phyloP scores from a whole-genome alignment of 2,797 vertebrate species.

The Jordanella pulchra region DNA sequence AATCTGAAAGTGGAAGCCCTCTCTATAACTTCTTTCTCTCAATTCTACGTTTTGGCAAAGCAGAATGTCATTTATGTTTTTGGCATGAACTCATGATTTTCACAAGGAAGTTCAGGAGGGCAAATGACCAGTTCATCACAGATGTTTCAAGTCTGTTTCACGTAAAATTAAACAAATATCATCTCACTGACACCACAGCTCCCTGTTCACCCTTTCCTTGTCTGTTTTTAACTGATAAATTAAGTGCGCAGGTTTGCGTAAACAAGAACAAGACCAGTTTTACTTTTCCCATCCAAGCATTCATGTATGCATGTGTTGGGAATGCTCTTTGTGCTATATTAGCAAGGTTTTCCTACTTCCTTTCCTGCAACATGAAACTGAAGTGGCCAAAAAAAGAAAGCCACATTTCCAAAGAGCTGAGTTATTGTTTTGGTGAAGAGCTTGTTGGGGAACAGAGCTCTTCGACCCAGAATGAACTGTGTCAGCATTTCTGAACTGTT shows the following conservation, averaged over 20 bases:
- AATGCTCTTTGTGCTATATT: background rate
- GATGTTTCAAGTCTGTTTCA: slow-evolving; percentile 36
- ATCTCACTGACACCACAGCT: slow-evolving; percentile 7
- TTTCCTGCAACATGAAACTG: background rate
- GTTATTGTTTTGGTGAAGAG: slow-evolving; percentile 15
- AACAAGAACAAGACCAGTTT: background rate
- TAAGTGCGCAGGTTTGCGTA: slow-evolving; percentile 2
- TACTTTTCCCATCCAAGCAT: background rate
- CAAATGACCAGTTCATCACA: slow-evolving; percentile 31
- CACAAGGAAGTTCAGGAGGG: slow-evolving; percentile 32
- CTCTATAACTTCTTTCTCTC: slow-evolving; percentile 21
- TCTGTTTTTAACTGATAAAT: slow-evolving; percentile 12
- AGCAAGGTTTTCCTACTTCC: background rate
- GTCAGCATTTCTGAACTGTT: slow-evolving; percentile 2
- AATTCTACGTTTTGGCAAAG: slow-evolving; percentile 4
- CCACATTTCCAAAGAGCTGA: slow-evolving; percentile 24
- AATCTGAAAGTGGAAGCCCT: slow-evolving; percentile 60
- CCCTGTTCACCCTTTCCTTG: slow-evolving; percentile 17
- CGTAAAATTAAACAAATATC: slow-evolving; percentile 28
- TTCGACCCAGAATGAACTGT: slow-evolving; percentile 18
- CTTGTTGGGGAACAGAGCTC: slow-evolving; percentile 14
- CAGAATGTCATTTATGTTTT: slow-evolving; percentile 37
- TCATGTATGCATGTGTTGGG: background rate
- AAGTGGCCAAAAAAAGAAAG: slow-evolving; percentile 1
- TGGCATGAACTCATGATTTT: slow-evolving; percentile 31